Evolutionary conservation across 2,888 invertebrate species (phyloP), one percentile per base, ranked within the genome.

Genomic region (Heliconius aoede): DNA sequence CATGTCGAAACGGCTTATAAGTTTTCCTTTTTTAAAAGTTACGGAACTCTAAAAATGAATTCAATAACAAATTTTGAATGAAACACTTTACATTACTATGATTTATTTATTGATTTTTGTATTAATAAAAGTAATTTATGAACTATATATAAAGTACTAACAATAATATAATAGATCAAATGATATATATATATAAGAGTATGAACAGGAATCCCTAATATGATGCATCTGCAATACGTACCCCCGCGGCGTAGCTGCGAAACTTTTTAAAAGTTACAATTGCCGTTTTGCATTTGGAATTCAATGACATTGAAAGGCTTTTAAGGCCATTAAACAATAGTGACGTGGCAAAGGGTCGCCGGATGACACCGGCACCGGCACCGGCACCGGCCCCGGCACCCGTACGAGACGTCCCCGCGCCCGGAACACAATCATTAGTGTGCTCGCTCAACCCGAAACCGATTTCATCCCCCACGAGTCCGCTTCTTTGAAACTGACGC

Each of bases 341-440:
- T 87, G 85, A 88, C 85, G 85, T 84, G 88, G 90, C 89, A 91
- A 93, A 91, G 90, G 89, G 89, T 86, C 87, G 85, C 80, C 81
- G 89, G 89, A 85, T 86, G 85, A 79, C 81, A 82, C 80, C 83
- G 80, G 85, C 83, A 78, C 81, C 87, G 85, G 78, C 81, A 82
- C 80, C 83, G 80, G 85, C 83, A 78, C 82, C 80, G 81, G 80
- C 78, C 78, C 81, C 79, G 82, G 77, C 80, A 80, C 78, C 81
- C 79, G 82, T 78, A 81, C 84, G 85, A 85, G 83, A 83, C 87
- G 88, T 84, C 86, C 82, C 86, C 82, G 84, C 85, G 86, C 87
- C 86, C 93, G 94, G 94, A 94, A 94, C 93, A 91, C 90, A 88
- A 92, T 94, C 94, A 94, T 94, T 94, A 94, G 93, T 92, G 92